phyloP scores from a whole-genome alignment of 2,888 invertebrate genomes.

The Pterobdella sp. region DNA sequence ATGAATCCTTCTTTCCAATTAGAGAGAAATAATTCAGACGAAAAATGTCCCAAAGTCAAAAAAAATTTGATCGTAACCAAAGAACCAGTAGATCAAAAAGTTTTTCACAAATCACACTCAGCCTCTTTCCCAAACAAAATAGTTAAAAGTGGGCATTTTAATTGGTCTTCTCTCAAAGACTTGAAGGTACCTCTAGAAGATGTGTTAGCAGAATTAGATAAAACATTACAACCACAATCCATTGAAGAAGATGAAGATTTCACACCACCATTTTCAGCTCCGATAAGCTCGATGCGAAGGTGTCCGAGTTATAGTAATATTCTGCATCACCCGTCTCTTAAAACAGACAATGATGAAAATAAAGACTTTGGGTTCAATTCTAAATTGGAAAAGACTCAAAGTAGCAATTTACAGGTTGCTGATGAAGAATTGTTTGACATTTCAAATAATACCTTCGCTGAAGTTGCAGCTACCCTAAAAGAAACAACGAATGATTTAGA shows the following conservation, averaged over 20 bases:
- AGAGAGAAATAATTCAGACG: constrained; percentile 21
- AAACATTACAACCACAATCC: constrained; percentile 13
- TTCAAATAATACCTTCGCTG: constrained; percentile 16
- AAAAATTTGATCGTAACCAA: not conserved
- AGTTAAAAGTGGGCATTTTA: constrained; percentile 12
- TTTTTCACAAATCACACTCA: constrained; percentile 19
- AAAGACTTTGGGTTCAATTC: not conserved
- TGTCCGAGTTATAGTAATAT: constrained; percentile 34
- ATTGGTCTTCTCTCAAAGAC: constrained; percentile 25
- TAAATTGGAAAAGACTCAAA: not conserved
- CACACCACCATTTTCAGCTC: constrained; percentile 4
- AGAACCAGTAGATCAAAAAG: not conserved
- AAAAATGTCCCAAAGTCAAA: not conserved
- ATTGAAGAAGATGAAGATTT: not conserved
- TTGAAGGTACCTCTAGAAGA: constrained; percentile 22
- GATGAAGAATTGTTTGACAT: not conserved
- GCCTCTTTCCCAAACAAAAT: constrained; percentile 11
- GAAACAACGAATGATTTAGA: constrained; percentile 25
- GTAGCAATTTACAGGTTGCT: not conserved
- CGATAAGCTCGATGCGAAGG: constrained; percentile 24
- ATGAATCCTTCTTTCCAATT: constrained; percentile 26
- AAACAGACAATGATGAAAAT: not conserved
- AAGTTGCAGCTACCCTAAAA: constrained; percentile 24
- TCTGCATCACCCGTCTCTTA: constrained; percentile 19
- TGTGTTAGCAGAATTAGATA: constrained; percentile 24